Evolutionary conservation across 2,797 vertebrate species (phyloP), one percentile per base, ranked within the genome.

Genomic region (Poeciliopsis infans): DNA sequence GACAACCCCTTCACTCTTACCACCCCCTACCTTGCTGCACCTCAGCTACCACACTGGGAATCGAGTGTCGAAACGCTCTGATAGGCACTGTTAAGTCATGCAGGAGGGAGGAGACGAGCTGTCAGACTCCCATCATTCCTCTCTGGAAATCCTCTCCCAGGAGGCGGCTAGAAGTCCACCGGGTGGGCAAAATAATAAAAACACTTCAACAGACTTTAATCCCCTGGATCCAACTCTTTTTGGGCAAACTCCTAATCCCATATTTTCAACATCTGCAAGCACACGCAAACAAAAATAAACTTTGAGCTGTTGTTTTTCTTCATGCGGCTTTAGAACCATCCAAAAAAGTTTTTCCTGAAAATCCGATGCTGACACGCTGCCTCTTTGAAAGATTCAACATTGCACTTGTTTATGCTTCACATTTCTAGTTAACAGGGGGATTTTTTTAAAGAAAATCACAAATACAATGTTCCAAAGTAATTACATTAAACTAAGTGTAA

Each of bases 111-210:
- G 85, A 91, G 92, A 92, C 83, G 88, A 89, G 88, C 91, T 93
- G 91, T 93, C 93, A 93, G 73, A 79, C 85, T 92, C 85, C 85
- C 88, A 90, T 91, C 90, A 90, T 93, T 70, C 41, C 90, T 86
- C 85, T 79, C 72, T 90, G 91, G 80, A 83, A 85, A 80, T 46
- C 16, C 70, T 78, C 47, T 85, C 92, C 85, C 89, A 33, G 16
- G 89, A 79, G 88, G 83, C 72, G 0, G 47, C 64, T 47, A 49
- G 23, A 64, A 28, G 77, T 80, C 72, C 78, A 53, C 45, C 12
- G 69, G 79, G 77, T 76, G 77, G 84, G 78, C 79, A 81, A 83
- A 92, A 90, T 86, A 83, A 88, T 80, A 41, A 69, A 79, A 83
- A 87, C 79, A 8, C 79, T 66, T 82, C 57, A 45, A 69, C 47